These are phyloP conservation scores for Empis stercorea DNA, from an alignment of 2,888 invertebrate genomes.

Conservation along the genomic window DNA sequence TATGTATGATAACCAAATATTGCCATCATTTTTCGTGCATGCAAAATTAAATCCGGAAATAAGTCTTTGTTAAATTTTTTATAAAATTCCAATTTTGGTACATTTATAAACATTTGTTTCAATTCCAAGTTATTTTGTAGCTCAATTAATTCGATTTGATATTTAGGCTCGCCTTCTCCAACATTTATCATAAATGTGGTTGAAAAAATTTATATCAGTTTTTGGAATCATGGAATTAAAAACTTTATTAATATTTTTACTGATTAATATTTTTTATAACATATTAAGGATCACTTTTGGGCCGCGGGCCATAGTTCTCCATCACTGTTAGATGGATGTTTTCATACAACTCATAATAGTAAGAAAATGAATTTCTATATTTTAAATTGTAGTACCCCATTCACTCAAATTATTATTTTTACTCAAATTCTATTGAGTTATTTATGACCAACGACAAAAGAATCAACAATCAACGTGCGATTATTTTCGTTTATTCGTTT, in stretches of 20 bases:
- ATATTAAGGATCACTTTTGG: neutral
- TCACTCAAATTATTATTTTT: too few species aligned
- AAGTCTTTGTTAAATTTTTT: neutral
- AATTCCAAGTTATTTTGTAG: too few species aligned
- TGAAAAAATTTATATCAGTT: neutral
- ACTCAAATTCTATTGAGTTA: too few species aligned
- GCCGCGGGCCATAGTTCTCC: neutral
- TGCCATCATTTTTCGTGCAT: neutral
- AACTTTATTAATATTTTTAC: neutral
- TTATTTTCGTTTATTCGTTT: too few species aligned
- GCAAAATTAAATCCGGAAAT: neutral
- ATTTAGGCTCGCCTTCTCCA: neutral
- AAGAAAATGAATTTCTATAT: too few species aligned
- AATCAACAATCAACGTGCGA: too few species aligned
- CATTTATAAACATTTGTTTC: neutral
- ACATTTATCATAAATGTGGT: neutral
- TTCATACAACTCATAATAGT: too few species aligned
- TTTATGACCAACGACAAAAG: too few species aligned
- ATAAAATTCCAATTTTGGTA: constrained; percentile 1
- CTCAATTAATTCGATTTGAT: neutral
- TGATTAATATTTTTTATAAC: neutral
- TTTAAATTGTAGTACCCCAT: too few species aligned
- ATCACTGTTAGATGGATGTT: neutral
- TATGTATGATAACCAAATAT: neutral
- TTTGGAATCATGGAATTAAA: neutral